These are phyloP conservation scores for Copidosoma floridanum DNA, from an alignment of 1,140 invertebrate genomes.

Conservation along the genomic window DNA sequence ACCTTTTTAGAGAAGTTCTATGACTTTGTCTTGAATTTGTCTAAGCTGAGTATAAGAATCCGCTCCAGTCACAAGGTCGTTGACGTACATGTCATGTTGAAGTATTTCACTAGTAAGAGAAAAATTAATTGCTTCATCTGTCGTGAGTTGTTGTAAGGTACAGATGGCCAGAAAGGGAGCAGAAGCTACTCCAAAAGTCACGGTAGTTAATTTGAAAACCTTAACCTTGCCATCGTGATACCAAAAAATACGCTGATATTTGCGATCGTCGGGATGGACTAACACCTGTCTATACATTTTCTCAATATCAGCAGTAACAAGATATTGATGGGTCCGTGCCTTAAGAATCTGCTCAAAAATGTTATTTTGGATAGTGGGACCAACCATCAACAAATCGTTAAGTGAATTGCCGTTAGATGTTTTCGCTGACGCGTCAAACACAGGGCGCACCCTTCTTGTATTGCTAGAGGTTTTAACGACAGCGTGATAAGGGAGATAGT, in stretches of 20 bases:
- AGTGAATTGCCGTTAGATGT: constrained; percentile 2
- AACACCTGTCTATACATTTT: constrained; percentile 46
- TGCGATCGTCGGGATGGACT: constrained; percentile 30
- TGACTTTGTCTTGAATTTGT: constrained; percentile 8
- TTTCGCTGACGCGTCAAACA: neutral
- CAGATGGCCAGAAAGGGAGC: constrained; percentile 37
- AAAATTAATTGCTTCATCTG: constrained; percentile 26
- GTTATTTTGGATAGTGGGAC: constrained; percentile 4
- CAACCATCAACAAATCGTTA: constrained; percentile 8
- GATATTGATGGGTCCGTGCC: constrained; percentile 18
- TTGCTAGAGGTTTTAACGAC: constrained; percentile 16
- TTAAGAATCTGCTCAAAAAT: constrained; percentile 7
- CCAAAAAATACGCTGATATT: constrained; percentile 45
- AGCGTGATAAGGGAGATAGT: constrained; percentile 28
- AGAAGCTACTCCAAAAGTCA: constrained; percentile 48
- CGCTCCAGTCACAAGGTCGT: constrained; percentile 5
- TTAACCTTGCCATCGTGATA: constrained; percentile 13
- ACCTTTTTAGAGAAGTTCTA: neutral
- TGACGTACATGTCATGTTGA: neutral
- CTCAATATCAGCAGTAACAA: constrained; percentile 35
- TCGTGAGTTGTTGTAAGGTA: constrained; percentile 35
- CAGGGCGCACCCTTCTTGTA: constrained; percentile 19
- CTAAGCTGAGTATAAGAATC: neutral
- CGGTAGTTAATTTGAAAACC: constrained; percentile 34
- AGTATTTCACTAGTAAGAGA: constrained; percentile 17